Evolutionary conservation across 2,797 vertebrate species (phyloP).

Genomic region (Zenarchopterus dispar): DNA sequence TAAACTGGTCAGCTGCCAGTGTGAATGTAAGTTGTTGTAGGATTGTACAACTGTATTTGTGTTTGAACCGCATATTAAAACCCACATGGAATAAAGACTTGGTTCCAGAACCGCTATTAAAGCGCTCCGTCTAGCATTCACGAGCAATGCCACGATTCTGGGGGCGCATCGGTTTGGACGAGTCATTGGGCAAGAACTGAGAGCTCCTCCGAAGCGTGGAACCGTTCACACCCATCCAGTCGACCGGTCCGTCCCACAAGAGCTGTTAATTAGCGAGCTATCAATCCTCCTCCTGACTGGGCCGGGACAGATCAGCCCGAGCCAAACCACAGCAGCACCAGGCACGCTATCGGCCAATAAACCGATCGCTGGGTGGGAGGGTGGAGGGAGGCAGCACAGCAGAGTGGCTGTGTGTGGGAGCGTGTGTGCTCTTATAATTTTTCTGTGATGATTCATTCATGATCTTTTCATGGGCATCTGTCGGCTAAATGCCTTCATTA

Average conservation of each 20-base stretch:
- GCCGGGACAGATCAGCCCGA: slow-evolving; percentile 38
- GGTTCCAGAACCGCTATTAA: slow-evolving; percentile 41
- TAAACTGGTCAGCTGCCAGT: slow-evolving; percentile 45
- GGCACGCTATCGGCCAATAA: slow-evolving; percentile 54
- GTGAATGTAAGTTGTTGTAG: slow-evolving; percentile 28
- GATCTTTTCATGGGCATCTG: slow-evolving; percentile 55
- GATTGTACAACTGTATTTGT: slow-evolving; percentile 48
- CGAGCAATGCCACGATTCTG: slow-evolving; percentile 22
- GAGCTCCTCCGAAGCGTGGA: slow-evolving; percentile 34
- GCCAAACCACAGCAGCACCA: slow-evolving; percentile 64
- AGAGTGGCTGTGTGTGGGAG: slow-evolving; percentile 5
- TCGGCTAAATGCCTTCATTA: no score
- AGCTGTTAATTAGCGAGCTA: slow-evolving; percentile 57
- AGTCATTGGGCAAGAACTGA: neutral
- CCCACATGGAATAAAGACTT: slow-evolving; percentile 37
- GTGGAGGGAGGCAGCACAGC: slow-evolving; percentile 17
- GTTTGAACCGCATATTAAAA: slow-evolving; percentile 53
- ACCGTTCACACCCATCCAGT: slow-evolving; percentile 49
- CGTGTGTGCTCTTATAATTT: slow-evolving; percentile 15
- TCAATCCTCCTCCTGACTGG: slow-evolving; percentile 58
- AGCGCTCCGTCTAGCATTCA: slow-evolving; percentile 8
- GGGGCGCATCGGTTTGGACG: slow-evolving; percentile 16
- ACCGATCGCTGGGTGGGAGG: slow-evolving; percentile 16
- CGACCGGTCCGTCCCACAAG: slow-evolving; percentile 50
- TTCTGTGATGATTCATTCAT: slow-evolving; percentile 60